These are phyloP conservation scores for Sander vitreus DNA, from an alignment of 2,113 vertebrate species.

Conservation along the genomic window DNA sequence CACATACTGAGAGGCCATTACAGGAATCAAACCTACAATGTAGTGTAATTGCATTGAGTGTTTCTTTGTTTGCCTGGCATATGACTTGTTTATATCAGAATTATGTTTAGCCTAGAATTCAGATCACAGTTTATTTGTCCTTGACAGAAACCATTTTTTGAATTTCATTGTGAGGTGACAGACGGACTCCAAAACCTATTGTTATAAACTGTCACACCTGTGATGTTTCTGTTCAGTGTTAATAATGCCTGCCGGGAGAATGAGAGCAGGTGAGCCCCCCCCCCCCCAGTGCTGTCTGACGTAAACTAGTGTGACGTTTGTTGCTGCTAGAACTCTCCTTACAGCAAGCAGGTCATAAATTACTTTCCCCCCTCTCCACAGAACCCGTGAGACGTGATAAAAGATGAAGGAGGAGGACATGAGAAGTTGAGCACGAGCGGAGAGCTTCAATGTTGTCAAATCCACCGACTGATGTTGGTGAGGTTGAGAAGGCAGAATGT, in stretches of 20 bases:
- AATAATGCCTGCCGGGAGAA: neutral
- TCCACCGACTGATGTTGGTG: conserved; percentile 5
- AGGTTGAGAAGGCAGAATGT: conserved; percentile 8
- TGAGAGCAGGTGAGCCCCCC: neutral
- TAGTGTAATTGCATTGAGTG: neutral
- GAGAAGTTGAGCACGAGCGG: conserved; percentile 11
- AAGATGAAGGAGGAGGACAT: conserved; percentile 15
- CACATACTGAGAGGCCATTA: conserved; percentile 6
- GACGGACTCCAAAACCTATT: neutral
- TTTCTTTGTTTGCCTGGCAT: neutral
- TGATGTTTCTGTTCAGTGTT: neutral
- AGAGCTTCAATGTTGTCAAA: conserved; percentile 33
- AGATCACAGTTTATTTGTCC: conserved; percentile 8
- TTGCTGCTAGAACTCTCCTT: conserved; percentile 14
- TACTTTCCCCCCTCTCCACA: neutral
- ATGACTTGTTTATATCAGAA: neutral
- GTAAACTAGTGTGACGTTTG: conserved; percentile 11
- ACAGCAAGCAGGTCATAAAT: conserved; percentile 13
- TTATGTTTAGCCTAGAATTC: conserved; percentile 8
- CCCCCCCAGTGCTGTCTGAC: neutral
- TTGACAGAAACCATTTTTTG: neutral
- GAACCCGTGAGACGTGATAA: conserved; percentile 9
- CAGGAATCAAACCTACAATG: neutral
- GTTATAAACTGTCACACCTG: neutral
- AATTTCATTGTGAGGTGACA: conserved; percentile 1